Evolutionary conservation across 1,140 invertebrate species (phyloP).

Genomic region (Drosophila fuyamai): DNA sequence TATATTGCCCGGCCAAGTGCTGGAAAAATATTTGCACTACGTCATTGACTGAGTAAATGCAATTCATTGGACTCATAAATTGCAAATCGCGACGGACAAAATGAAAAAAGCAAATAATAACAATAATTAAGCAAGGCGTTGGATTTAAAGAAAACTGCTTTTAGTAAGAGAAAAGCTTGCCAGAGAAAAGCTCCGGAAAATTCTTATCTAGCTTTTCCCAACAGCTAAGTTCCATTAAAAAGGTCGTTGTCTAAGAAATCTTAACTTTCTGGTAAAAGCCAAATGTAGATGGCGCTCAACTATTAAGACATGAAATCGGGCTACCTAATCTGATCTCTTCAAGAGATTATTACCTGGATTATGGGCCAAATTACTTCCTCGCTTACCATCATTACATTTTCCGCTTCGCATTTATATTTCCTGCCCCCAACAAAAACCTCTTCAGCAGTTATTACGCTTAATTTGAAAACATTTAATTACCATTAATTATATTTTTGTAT

Average conservation of each 20-base stretch:
- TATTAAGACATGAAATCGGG: not conserved
- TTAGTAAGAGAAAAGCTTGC: not conserved
- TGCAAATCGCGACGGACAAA: slow-evolving; percentile 36
- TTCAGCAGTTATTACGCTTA: slow-evolving; percentile 59
- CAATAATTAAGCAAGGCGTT: slow-evolving; percentile 45
- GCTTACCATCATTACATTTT: slow-evolving; percentile 20
- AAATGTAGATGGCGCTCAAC: slow-evolving; percentile 31
- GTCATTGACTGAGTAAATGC: slow-evolving; percentile 57
- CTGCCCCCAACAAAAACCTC: slow-evolving; percentile 12
- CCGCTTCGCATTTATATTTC: slow-evolving; percentile 3
- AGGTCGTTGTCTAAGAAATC: slow-evolving; percentile 27
- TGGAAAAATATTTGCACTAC: slow-evolving; percentile 53
- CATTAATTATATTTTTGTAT: slow-evolving; percentile 81
- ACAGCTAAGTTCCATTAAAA: slow-evolving; percentile 1
- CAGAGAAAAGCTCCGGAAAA: not conserved
- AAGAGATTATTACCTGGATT: not conserved
- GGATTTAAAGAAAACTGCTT: slow-evolving; percentile 15
- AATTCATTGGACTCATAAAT: slow-evolving; percentile 71
- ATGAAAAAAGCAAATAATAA: not conserved
- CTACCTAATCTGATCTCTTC: not conserved
- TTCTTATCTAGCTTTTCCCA: slow-evolving; percentile 5
- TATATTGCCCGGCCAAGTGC: slow-evolving; percentile 44
- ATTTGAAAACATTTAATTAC: slow-evolving; percentile 75
- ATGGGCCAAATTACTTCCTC: slow-evolving; percentile 21
- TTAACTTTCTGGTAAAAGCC: slow-evolving; percentile 7